Evolutionary conservation across 2,113 vertebrate genomes (phyloP), one percentile per base, ranked within the genome.

Genomic region (Rynchops niger): DNA sequence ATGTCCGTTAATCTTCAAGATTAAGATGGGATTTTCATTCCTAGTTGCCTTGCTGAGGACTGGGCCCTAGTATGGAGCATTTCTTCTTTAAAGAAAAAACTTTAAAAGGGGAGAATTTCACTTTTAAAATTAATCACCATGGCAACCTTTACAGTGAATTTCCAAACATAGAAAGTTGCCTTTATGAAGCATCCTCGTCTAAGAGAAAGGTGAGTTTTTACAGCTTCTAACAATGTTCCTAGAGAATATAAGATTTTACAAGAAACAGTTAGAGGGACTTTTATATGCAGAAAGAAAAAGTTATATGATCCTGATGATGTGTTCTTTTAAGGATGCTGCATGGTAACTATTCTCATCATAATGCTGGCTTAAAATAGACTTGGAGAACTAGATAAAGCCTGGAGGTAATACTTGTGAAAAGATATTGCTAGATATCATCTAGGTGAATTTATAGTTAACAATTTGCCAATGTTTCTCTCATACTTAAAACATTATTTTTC

Each of bases 101-200:
- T 96, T 97, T 86, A 78, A 90, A 89, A 94, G 53, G 32, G 42
- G 53, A 96, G 90, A 96, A 82, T 96, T 96, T 95, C 87, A 96
- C 91, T 96, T 94, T 94, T 91, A 90, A 97, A 97, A 97, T 96
- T 95, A 96, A 94, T 97, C 93, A 92, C 95, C 96, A 97, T 97
- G 91, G 94, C 93, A 97, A 97, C 96, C 87, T 83, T 89, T 96
- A 90, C 94, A 94, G 95, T 59, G 84, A 94, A 93, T 96, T 97
- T 97, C 96, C 93, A 96, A 95, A 97, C 84, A 91, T 97, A 97
- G 95, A 94, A 96, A 95, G 62, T 96, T 97, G 97, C 87, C 71
- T 97, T 95, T 94, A 96, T 81, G 95, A 95, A 94, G 71, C 90
- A 86, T 55, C 27, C 50, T 95, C 56, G 5, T 90, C 96, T 91